These are phyloP conservation scores for Columba janthina DNA, from an alignment of 2,113 vertebrate species.

Conservation along the genomic window DNA sequence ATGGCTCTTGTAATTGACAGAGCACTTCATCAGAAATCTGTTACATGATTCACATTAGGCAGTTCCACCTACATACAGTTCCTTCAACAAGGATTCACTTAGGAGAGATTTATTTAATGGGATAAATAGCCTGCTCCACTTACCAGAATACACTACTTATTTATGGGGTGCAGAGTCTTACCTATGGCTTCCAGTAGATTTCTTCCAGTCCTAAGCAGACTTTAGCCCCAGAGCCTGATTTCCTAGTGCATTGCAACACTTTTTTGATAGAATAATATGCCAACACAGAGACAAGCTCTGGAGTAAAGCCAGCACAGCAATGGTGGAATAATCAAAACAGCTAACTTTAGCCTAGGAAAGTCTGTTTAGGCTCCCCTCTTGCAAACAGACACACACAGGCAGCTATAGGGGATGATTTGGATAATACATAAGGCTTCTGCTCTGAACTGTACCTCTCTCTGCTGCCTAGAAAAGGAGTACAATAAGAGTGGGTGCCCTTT, in stretches of 20 bases:
- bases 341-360: neutral
- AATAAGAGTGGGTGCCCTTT: neutral
- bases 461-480: neutral
- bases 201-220: neutral
- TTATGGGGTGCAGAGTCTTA: neutral
- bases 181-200: neutral
- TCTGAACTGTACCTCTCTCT: neutral
- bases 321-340: neutral
- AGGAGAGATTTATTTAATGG: neutral
- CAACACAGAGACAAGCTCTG: neutral
- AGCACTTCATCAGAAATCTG: neutral
- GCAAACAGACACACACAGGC: neutral
- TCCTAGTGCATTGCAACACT: neutral
- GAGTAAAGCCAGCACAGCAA: neutral
- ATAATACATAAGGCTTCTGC: neutral
- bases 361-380: neutral
- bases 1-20: neutral
- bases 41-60: neutral
- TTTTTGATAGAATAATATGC: neutral
- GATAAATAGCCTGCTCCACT: neutral
- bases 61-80: neutral
- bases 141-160: neutral
- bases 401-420: rapidly evolving
- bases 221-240: neutral
- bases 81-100: neutral